phyloP scores from a whole-genome alignment of 2,113 vertebrate species.

The Strix aluco region DNA sequence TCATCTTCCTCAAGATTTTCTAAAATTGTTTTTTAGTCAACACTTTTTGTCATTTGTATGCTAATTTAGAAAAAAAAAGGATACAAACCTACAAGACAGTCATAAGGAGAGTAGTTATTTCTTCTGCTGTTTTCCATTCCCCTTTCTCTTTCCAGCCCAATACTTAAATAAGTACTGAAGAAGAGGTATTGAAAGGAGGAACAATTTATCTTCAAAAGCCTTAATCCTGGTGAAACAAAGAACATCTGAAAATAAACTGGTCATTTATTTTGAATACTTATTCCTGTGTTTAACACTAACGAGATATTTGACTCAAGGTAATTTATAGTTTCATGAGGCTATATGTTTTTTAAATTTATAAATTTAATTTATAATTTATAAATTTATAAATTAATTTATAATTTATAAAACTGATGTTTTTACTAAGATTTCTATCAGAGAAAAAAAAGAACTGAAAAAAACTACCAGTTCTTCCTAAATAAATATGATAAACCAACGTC shows the following conservation, averaged over 20 bases:
- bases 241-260: not conserved
- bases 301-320: not conserved
- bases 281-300: not conserved
- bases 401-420: not conserved
- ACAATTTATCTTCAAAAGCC: not conserved
- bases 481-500: not conserved
- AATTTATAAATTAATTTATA: not conserved
- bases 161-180: not conserved
- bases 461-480: not conserved
- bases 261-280: not conserved
- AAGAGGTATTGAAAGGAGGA: rapidly evolving
- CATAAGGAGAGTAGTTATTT: not conserved
- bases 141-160: not conserved
- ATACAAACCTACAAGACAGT: not conserved
- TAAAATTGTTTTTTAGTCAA: not conserved
- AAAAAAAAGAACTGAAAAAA: not conserved
- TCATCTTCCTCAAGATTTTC: not conserved
- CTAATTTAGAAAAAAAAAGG: not conserved
- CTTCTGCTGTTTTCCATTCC: not conserved
- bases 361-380: not conserved
- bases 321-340: not conserved
- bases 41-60: not conserved
- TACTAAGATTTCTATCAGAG: not conserved
- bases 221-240: not conserved
- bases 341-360: not conserved